Conservation (phyloP, 2,888 invertebrate genomes). For the Brachylomia viminalis region DNA sequence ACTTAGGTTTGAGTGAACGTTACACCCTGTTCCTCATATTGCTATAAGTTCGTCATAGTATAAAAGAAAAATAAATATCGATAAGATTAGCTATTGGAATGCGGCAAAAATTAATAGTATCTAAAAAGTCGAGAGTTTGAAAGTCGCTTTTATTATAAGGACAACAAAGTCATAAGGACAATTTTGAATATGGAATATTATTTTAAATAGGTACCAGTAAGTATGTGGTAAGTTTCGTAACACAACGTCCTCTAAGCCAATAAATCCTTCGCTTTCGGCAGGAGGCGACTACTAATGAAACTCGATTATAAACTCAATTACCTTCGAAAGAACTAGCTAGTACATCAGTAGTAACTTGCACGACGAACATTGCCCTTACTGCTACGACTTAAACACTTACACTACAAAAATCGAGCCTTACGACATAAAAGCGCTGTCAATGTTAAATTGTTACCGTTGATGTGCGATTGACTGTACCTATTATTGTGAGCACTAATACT, state of each 20-base stretch:
- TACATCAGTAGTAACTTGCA: too few relatives aligned
- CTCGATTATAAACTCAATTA: neutral
- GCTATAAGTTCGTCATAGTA: neutral
- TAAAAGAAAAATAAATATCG: too few relatives aligned
- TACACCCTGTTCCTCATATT: too few relatives aligned
- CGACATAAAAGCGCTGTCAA: too few relatives aligned
- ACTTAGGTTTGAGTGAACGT: too few relatives aligned
- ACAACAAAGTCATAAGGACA: slow-evolving; percentile 26
- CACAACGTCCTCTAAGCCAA: slow-evolving; percentile 34
- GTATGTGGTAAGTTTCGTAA: slow-evolving; percentile 32
- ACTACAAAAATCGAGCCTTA: too few relatives aligned
- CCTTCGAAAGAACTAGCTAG: too few relatives aligned
- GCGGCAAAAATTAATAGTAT: neutral
- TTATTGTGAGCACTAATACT: too few relatives aligned
- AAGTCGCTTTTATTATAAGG: neutral
- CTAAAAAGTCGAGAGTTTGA: neutral
- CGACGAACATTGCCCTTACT: too few relatives aligned
- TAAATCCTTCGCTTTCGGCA: slow-evolving; percentile 40
- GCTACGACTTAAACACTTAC: too few relatives aligned
- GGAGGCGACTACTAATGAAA: slow-evolving; percentile 14
- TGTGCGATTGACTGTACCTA: too few relatives aligned
- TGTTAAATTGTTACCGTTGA: too few relatives aligned
- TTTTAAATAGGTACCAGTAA: slow-evolving; percentile 36
- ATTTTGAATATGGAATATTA: slow-evolving; percentile 35
- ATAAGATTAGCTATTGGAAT: neutral